A percentile compares a stretch with the other conserved stretches of the same genome.
Evolutionary conservation across 2,113 vertebrate genomes (phyloP).

Genomic region (Acinonyx jubatus): DNA sequence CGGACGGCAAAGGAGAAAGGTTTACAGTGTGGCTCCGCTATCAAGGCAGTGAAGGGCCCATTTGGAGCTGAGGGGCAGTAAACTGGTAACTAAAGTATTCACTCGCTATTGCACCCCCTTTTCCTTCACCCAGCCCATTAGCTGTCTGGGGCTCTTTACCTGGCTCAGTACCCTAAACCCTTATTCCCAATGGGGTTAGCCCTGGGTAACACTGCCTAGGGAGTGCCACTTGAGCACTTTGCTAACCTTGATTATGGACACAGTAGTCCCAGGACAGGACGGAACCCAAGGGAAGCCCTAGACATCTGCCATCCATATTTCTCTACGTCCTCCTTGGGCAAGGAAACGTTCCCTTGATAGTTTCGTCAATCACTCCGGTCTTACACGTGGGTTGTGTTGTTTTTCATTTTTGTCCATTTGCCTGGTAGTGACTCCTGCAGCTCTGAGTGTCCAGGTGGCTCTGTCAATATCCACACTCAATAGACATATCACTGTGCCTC

Average conservation of each 20-base stretch:
- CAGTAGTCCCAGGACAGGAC: background rate
- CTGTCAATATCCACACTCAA: background rate
- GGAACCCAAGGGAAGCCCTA: background rate
- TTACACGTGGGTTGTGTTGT: background rate
- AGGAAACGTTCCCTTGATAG: background rate
- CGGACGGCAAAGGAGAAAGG: background rate
- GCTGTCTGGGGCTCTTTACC: background rate
- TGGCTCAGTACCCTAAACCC: background rate
- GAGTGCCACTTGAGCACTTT: background rate
- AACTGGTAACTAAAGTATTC: background rate
- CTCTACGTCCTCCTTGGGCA: background rate
- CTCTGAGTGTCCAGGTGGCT: background rate
- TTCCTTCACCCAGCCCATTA: background rate
- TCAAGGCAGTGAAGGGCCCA: background rate
- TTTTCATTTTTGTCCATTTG: background rate
- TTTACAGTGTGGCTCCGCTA: background rate
- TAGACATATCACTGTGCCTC: background rate
- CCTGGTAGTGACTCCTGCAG: background rate
- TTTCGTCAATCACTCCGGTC: background rate
- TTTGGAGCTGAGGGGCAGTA: background rate
- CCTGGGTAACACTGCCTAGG: background rate
- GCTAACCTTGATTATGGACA: background rate
- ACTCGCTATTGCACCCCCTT: rapidly evolving
- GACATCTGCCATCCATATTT: too few species aligned
- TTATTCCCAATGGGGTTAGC: background rate